Percentiles rank a stretch among this genome's conserved stretches.
Conservation (phyloP, 1,140 invertebrate species). For the Calliopsis andreniformis region DNA sequence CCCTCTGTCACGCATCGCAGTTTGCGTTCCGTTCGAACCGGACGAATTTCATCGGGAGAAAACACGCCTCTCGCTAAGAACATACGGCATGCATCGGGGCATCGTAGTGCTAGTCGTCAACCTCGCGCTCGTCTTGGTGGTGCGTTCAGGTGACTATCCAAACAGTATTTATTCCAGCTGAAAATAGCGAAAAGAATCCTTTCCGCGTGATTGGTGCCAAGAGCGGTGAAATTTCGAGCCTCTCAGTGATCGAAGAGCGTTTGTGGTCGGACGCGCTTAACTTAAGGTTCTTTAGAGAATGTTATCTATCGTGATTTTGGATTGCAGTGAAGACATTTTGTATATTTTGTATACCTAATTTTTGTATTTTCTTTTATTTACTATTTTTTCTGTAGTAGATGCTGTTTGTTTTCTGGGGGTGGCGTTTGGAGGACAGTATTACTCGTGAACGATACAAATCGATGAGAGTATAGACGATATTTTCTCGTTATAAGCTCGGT, state of each 20-base stretch:
- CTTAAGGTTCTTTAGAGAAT: no score
- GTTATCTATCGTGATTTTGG: neutral
- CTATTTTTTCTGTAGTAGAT: no score
- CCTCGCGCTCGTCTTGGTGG: constrained; percentile 35
- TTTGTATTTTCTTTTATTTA: no score
- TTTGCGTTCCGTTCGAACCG: constrained; percentile 17
- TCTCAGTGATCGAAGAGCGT: neutral
- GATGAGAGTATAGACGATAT: no score
- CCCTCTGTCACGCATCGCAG: constrained; percentile 28
- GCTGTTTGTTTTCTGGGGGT: no score
- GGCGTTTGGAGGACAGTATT: no score
- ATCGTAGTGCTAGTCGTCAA: constrained; percentile 33
- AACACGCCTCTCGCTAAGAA: neutral
- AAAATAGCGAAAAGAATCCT: neutral
- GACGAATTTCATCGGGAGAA: constrained; percentile 4
- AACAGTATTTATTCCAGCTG: neutral
- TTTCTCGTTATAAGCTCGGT: no score
- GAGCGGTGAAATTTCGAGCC: neutral
- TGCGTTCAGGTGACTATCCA: constrained; percentile 48
- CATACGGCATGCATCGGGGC: constrained; percentile 57
- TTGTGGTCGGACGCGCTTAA: neutral
- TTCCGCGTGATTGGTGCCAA: neutral
- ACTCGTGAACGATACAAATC: no score
- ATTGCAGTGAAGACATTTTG: no score
- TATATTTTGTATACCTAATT: no score